Base-by-base conservation (phyloP, 2,797 vertebrate species). In the Enteromius anoplus region DNA sequence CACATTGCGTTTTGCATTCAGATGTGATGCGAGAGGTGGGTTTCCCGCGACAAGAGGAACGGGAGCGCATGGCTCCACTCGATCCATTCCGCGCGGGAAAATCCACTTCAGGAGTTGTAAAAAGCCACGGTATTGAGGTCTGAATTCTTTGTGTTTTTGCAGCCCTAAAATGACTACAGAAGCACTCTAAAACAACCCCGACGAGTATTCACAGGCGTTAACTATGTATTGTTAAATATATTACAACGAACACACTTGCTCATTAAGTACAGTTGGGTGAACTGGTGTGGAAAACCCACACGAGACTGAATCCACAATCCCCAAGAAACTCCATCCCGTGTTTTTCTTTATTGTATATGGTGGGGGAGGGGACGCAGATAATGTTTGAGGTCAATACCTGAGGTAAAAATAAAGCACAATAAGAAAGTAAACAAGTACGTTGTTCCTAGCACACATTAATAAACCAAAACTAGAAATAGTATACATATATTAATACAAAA, bases 111-210 rank as follows among this genome's bases (percentile, higher is more conserved):
- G 86, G 88, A 83, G 83, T 45, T 91, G 32, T 19, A 40, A 1
- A 51, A 82, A 87, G 53, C 88, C 87, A n/a, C 5, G 5, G 37
- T 80, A 77, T 75, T 81, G 72, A 85, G 72, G 84, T 84, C 86
- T 87, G 85, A 75, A 86, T 86, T 91, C 94, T 94, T 95, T 95
- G 94, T 95, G 90, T 91, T 23, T 80, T 87, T 84, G 84, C 49
- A 64, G 32, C 21, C 14, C 17, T 49, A n/a, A 66, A 29, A 19
- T 69, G 83, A 53, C 85, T 80, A 78, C 68, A 80, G 77, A 83
- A 82, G 86, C 84, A 76, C 5, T 78, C 83, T 82, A 73, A 83
- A 82, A 86, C 81, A 76, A 5, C 6, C 1, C 62, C 3, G 23
- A 69, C 76, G 79, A n/a, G 84, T 78, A 80, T 64, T 17, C 7